Conservation (phyloP, 1,140 invertebrate genomes). For the Lordiphosa collinella region DNA sequence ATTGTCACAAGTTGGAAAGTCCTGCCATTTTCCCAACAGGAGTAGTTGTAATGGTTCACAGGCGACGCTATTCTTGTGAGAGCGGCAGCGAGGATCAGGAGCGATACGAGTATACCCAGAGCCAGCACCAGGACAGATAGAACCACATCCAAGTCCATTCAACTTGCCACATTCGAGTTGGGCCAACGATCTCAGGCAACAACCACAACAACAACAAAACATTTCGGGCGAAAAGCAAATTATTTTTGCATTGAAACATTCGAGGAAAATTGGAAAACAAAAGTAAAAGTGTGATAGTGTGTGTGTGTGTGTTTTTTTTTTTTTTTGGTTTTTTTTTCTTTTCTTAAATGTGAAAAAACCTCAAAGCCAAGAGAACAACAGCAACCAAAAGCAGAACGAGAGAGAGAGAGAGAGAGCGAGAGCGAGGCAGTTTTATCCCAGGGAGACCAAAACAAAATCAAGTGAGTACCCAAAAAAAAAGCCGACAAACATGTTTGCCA, state of each 20-base stretch:
- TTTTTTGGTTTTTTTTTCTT: slow-evolving; percentile 27
- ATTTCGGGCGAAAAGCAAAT: slow-evolving; percentile 14
- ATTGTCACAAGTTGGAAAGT: neutral
- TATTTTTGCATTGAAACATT: slow-evolving; percentile 15
- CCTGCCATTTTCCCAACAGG: slow-evolving; percentile 4
- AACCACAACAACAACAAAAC: slow-evolving; percentile 18
- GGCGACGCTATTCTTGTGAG: slow-evolving; percentile 34
- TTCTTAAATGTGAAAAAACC: slow-evolving; percentile 6
- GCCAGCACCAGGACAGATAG: slow-evolving; percentile 63
- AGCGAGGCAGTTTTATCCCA: slow-evolving; percentile 13
- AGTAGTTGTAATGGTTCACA: slow-evolving; percentile 55
- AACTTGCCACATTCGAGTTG: slow-evolving; percentile 44
- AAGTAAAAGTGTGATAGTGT: neutral
- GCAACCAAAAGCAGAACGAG: too few relatives aligned
- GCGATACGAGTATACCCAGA: slow-evolving; percentile 63
- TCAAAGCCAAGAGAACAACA: slow-evolving; percentile 6
- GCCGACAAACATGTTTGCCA: slow-evolving; percentile 31
- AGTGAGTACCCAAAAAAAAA: slow-evolving; percentile 24
- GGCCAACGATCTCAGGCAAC: slow-evolving; percentile 36
- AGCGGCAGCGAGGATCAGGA: slow-evolving; percentile 44
- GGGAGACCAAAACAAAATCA: slow-evolving; percentile 19
- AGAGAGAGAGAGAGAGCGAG: neutral
- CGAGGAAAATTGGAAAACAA: slow-evolving; percentile 25
- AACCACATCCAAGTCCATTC: slow-evolving; percentile 40
- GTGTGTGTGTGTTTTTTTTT: slow-evolving; percentile 31